These are phyloP conservation scores for Echinarachnius parma DNA, from an alignment of 53 echinoderm and acorn worm genomes.

Conservation along the genomic window DNA sequence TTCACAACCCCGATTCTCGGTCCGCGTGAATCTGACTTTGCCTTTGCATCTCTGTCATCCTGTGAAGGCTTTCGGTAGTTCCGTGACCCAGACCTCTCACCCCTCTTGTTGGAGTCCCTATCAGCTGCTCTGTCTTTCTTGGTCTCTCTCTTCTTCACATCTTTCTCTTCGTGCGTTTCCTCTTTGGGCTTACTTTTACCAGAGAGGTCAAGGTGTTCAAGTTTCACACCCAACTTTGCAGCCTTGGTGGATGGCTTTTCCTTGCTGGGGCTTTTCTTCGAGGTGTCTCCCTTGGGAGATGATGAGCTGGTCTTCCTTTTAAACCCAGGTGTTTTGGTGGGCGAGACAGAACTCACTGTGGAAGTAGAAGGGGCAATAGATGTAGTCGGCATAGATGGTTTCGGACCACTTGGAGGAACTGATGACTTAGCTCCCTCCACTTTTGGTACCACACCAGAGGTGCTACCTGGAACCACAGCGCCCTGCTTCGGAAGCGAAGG, in stretches of 20 bases:
- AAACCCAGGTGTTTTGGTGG: neutral
- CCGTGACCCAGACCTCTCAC: slow-evolving; percentile 6
- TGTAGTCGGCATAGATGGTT: neutral
- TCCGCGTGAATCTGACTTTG: neutral
- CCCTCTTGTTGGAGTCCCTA: slow-evolving; percentile 42
- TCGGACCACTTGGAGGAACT: no score
- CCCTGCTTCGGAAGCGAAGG: neutral
- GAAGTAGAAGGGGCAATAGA: neutral
- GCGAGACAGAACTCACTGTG: neutral
- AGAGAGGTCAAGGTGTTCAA: slow-evolving; percentile 33
- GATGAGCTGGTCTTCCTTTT: neutral
- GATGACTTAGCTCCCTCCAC: no score
- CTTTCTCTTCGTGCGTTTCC: slow-evolving; percentile 15
- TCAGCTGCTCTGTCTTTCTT: slow-evolving; percentile 41
- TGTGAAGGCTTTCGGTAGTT: slow-evolving; percentile 23
- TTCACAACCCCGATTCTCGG: slow-evolving; percentile 33
- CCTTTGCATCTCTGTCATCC: slow-evolving; percentile 32
- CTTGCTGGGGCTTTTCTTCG: neutral
- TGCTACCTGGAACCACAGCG: no score
- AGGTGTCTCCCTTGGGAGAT: neutral
- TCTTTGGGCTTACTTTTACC: slow-evolving; percentile 27
- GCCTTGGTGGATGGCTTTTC: neutral
- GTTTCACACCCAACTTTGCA: slow-evolving; percentile 2
- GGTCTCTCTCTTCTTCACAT: slow-evolving; percentile 12
- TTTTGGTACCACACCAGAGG: neutral